Base-by-base conservation (phyloP, 1,140 invertebrate species). In the Atta cephalotes region DNA sequence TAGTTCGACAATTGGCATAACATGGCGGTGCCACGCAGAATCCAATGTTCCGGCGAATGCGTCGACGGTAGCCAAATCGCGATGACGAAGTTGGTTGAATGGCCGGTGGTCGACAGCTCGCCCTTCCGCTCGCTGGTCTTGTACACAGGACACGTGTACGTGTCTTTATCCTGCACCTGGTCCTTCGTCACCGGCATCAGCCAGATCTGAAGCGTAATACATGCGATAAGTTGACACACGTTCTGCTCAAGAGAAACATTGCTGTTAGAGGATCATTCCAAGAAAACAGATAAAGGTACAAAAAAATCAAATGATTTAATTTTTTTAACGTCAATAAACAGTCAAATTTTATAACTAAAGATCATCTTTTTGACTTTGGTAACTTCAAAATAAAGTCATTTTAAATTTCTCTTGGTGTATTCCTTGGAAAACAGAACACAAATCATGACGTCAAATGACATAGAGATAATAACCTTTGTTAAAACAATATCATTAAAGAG, bases 11-110 rank as follows among this genome's bases (percentile, higher is more conserved):
- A 95, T 92, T 98, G 97, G 92, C 97, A 98, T 3, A 99, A 96
- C 82, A 98, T 95, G 0, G 98, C 98, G 9, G 98, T 98, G 25
- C 98, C 98, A 45, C 98, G 95, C 93, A 98, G 97, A 84, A 99
- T 97, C 98, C 98, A 99, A 94, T 99, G 98, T 82, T 97, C 96
- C 45, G 97, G 95, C 3, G 96, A 94, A 91, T 96, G 92, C n/a
- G 96, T 93, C 0, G 97, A 97, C 18, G 97, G 97, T 66, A 99
- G 95, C 16, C 96, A 94, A 94, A 99, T 97, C 82, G 96, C 97
- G 88, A 98, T 96, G 49, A 99, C 98, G 93, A 98, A 99, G 96
- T 99, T 99, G 28, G 98, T 98, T 71, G 98, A 99, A 95, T 99
- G 98, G 14, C 98, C 98, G 10, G 98, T 99, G n/a, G 98, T 99